Conservation (phyloP, 2,888 invertebrate species). For the Ennomos fuscantarius region DNA sequence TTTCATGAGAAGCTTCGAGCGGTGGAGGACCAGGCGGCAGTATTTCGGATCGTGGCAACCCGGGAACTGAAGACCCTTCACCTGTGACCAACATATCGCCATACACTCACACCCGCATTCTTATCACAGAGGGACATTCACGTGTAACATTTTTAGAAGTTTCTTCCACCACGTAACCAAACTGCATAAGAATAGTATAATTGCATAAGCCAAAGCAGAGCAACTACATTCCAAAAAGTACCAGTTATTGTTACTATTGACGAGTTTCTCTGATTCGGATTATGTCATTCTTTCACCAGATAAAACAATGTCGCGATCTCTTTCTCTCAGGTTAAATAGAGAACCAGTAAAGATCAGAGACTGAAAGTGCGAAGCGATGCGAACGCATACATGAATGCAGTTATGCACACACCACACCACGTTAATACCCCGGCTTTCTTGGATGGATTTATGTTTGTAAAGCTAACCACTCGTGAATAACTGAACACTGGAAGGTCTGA, state of each 20-base stretch:
- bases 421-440: slow-evolving; percentile 52
- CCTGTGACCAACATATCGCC: slow-evolving; percentile 87
- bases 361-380: slow-evolving; percentile 67
- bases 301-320: slow-evolving; percentile 7
- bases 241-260: not conserved
- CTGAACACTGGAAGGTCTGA: not conserved
- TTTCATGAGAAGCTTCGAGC: slow-evolving; percentile 97
- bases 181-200: not conserved
- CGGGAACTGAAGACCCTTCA: slow-evolving; percentile 98
- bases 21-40: slow-evolving; percentile 98
- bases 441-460: slow-evolving; percentile 58
- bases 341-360: slow-evolving; percentile 15
- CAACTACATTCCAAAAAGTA: not conserved
- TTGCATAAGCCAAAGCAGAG: slow-evolving; percentile 3
- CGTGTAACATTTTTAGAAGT: not conserved
- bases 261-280: slow-evolving; percentile 4
- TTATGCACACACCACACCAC: slow-evolving; percentile 72
- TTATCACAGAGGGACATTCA: slow-evolving; percentile 26
- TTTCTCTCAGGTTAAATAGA: slow-evolving; percentile 17
- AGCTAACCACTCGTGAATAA: slow-evolving; percentile 21
- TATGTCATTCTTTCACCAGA: slow-evolving; percentile 5
- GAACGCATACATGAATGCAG: slow-evolving; percentile 61
- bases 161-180: slow-evolving; percentile 1
- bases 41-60: slow-evolving; percentile 97
- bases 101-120: slow-evolving; percentile 52